These are phyloP conservation scores for Sinhomidia bicolor DNA, from an alignment of 2,888 invertebrate species.

Conservation along the genomic window DNA sequence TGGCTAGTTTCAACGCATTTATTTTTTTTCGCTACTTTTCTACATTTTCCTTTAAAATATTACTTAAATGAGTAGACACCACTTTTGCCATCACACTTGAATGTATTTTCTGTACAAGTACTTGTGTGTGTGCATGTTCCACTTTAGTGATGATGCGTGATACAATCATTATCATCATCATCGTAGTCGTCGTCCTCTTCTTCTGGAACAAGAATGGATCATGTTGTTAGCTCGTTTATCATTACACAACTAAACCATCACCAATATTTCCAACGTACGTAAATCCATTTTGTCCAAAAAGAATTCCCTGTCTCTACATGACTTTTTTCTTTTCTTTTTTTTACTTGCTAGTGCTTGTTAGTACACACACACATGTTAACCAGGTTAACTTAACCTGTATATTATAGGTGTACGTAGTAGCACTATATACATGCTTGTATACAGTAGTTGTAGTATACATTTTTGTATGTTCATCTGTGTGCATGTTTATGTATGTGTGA, in stretches of 20 bases:
- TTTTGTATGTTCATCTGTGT: background rate
- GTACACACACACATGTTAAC: too few species aligned
- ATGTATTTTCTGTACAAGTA: background rate
- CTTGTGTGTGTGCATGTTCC: conserved; percentile 25
- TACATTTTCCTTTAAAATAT: background rate
- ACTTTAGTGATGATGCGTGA: conserved; percentile 52
- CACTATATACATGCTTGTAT: too few species aligned
- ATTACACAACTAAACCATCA: conserved; percentile 7
- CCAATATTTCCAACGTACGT: background rate
- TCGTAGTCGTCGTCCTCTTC: background rate
- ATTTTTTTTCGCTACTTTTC: background rate
- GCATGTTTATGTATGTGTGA: background rate
- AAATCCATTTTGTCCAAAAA: background rate
- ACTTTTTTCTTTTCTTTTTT: background rate
- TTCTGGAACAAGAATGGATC: background rate
- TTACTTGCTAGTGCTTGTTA: too few species aligned
- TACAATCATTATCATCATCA: conserved; percentile 19
- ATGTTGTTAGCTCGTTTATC: conserved; percentile 19
- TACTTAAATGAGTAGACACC: background rate
- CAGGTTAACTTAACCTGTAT: too few species aligned
- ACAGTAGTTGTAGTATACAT: too few species aligned
- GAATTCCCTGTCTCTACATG: background rate
- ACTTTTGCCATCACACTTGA: background rate
- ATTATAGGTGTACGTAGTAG: too few species aligned
- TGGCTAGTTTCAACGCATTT: too few species aligned